Percentiles rank a stretch among this genome's conserved stretches.
phyloP scores from a whole-genome alignment of 2,113 vertebrate species.

The Odocoileus hemionus region DNA sequence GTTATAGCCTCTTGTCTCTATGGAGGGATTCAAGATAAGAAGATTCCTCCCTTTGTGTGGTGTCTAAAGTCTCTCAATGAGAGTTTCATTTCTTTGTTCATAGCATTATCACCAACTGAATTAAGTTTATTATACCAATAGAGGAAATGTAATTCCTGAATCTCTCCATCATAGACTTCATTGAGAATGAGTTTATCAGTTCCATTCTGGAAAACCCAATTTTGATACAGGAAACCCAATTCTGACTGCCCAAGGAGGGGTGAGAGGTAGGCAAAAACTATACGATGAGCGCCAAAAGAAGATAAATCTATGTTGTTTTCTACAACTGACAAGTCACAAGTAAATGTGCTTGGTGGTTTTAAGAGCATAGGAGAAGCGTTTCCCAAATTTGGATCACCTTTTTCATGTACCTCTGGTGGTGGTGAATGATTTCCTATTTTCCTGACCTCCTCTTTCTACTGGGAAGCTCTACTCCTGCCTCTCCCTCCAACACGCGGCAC shows the following conservation, averaged over 20 bases:
- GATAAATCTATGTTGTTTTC: not conserved
- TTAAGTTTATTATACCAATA: not conserved
- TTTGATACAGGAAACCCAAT: not conserved
- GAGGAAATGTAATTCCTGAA: not conserved
- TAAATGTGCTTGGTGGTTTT: slow-evolving; percentile 28
- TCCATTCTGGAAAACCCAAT: slow-evolving; percentile 23
- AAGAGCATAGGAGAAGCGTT: not conserved
- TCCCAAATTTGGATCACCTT: not conserved
- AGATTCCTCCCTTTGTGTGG: not conserved
- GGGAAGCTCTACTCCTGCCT: not conserved
- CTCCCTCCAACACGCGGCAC: not conserved
- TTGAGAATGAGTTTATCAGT: not conserved
- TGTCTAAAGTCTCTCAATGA: not conserved
- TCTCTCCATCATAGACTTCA: not conserved
- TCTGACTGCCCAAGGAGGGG: not conserved
- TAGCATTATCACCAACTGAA: not conserved
- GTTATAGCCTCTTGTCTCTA: not conserved
- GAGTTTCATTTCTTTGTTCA: slow-evolving; percentile 11
- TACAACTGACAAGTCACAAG: not conserved
- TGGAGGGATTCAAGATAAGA: slow-evolving; percentile 29
- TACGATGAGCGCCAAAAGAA: not conserved
- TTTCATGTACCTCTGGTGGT: not conserved
- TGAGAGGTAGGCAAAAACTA: not conserved
- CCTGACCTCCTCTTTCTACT: not conserved
- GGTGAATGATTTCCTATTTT: not conserved